Base-by-base conservation (phyloP, 2,888 invertebrate species). In the Lamellibrachia columna region DNA sequence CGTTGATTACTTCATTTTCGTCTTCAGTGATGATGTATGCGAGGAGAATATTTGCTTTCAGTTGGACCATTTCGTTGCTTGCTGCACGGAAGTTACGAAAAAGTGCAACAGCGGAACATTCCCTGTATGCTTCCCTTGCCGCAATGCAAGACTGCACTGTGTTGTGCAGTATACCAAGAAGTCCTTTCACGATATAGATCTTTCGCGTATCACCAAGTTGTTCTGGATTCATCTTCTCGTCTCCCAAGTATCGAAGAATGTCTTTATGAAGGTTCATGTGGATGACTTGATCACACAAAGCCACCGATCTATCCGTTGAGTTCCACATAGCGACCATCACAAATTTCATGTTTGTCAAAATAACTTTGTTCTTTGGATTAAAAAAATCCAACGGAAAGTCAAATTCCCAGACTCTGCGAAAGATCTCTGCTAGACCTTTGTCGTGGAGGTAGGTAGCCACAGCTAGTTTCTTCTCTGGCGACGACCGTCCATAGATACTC, bases 11-110 rank as follows among this genome's bases (percentile, higher is more conserved):
- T 91, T 95, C 95, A 93, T 95, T 95, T 93, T 96, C 95, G 22
- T 94, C 94, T 93, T 96, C 96, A 92, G 94, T 95, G 1, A 96
- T 93, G 60, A 96, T 93, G 92, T 95, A 95, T 6, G 95, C 95
- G 92, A 95, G 94, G 7, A 95, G 93, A 91, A 96, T 94, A n/a
- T 95, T 93, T 9, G 95, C 94, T 93, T 96, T 95, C 8, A 95
- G 94, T 55, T 95, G 93, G 6, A 95, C 93, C 95, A 95, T 95
- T 8, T 93, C 92, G 53, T 94, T 92, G 52, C 93, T 91, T 11
- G 93, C 92, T 9, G 53, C 91, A 11, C 94, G 92, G 92, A 93
- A 93, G 6, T 60, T 58, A 90, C 95, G 94, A 7, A 95, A 92
- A 90, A 94, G 93, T 0, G 94, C 92, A 8, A 95, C 94, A 6